phyloP scores from a whole-genome alignment of 2,113 vertebrate genomes.

The Coreoperca whiteheadi region DNA sequence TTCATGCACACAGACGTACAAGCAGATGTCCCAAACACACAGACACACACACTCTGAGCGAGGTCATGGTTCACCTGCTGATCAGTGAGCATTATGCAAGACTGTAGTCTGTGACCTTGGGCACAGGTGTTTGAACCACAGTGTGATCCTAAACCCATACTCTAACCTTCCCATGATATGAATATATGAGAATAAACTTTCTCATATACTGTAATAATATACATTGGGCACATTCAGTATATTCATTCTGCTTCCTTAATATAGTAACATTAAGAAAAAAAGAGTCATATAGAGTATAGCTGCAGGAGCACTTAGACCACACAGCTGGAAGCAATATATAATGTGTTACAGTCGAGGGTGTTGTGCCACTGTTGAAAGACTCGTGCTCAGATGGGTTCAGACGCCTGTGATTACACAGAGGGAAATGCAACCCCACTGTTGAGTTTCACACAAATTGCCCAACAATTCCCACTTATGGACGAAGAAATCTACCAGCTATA shows the following conservation, averaged over 20 bases:
- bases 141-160: constrained; percentile 15
- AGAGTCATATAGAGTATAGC: background rate
- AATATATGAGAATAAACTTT: constrained; percentile 10
- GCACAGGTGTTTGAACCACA: constrained; percentile 47
- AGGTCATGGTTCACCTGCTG: constrained; percentile 48
- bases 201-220: background rate
- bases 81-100: constrained; percentile 44
- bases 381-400: constrained; percentile 34
- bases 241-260: constrained; percentile 33
- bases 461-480: constrained; percentile 27
- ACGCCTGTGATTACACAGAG: constrained; percentile 49
- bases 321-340: constrained; percentile 69
- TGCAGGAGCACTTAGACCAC: constrained; percentile 31
- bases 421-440: constrained; percentile 23
- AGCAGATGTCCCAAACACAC: constrained; percentile 12
- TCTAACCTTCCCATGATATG: constrained; percentile 27
- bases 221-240: background rate
- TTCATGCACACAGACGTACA: constrained; percentile 7
- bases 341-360: constrained; percentile 56
- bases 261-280: constrained; percentile 4
- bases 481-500: constrained; percentile 23
- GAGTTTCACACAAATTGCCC: constrained; percentile 36
- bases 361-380: constrained; percentile 63
- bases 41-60: background rate
- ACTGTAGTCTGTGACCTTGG: constrained; percentile 39